These are phyloP conservation scores for Callionymus lyra DNA, from an alignment of 2,113 vertebrate species.

Conservation along the genomic window DNA sequence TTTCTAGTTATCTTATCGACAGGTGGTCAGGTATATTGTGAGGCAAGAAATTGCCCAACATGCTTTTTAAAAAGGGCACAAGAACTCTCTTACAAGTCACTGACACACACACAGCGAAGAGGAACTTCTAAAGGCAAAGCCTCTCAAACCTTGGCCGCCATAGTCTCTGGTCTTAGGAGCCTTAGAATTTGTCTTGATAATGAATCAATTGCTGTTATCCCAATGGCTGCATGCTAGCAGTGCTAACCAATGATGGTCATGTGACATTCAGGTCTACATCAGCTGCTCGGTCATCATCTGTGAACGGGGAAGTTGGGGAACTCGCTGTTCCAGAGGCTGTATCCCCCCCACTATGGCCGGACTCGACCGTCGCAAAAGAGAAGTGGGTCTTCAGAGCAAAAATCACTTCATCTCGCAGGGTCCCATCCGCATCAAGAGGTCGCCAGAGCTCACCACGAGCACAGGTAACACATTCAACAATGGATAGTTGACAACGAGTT, in stretches of 20 bases:
- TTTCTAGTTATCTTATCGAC: neutral
- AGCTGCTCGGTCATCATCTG: slow-evolving; percentile 57
- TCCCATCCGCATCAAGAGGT: slow-evolving; percentile 45
- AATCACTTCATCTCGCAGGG: slow-evolving; percentile 65
- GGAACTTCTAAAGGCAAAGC: too few species aligned
- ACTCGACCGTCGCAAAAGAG: slow-evolving; percentile 28
- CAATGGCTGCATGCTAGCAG: neutral
- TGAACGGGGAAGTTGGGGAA: slow-evolving; percentile 35
- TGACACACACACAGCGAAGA: too few species aligned
- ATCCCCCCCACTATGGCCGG: neutral
- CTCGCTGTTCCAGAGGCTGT: slow-evolving; percentile 55
- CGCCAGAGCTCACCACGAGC: slow-evolving; percentile 2
- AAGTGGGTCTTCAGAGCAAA: slow-evolving; percentile 33
- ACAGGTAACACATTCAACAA: slow-evolving; percentile 27
- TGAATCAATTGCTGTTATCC: neutral
- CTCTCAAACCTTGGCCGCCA: too few species aligned
- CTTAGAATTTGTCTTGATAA: neutral
- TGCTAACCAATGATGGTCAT: neutral
- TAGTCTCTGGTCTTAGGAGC: neutral
- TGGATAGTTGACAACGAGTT: too few species aligned
- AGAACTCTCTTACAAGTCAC: too few species aligned
- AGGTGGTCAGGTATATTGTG: neutral
- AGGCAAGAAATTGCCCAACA: neutral
- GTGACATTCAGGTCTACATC: slow-evolving; percentile 43
- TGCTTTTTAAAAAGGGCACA: too few species aligned